phyloP scores from a whole-genome alignment of 2,113 vertebrate genomes.

The Ploceus nigricollis region DNA sequence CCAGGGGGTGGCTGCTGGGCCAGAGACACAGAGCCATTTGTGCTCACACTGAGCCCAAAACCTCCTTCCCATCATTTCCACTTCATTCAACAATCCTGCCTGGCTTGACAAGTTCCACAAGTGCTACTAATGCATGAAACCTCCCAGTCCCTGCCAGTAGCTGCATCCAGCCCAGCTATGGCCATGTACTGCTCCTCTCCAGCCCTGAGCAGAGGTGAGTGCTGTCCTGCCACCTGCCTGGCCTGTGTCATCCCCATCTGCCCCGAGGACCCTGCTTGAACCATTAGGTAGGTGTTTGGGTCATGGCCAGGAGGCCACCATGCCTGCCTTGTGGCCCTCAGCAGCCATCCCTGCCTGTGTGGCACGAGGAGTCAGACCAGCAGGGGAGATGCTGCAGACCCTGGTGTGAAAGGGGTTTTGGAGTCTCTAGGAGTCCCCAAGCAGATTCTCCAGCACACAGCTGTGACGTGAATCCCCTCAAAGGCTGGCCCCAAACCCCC shows the following conservation, averaged over 20 bases:
- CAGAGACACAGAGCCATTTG: neutral
- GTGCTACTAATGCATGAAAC: accelerated
- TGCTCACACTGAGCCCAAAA: neutral
- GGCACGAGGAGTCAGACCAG: neutral
- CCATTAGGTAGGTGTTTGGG: neutral
- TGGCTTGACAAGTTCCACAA: neutral
- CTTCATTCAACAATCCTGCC: neutral
- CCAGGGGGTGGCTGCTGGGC: neutral
- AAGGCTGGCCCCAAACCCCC: neutral
- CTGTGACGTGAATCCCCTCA: neutral
- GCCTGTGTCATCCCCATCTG: neutral
- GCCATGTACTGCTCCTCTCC: neutral
- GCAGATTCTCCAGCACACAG: neutral
- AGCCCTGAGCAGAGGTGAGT: neutral
- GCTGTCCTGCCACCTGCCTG: neutral
- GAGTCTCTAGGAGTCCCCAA: neutral
- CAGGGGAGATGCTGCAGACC: neutral
- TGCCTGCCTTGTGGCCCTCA: accelerated
- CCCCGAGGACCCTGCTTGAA: accelerated
- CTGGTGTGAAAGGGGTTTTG: neutral
- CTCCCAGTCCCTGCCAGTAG: neutral
- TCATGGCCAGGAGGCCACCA: neutral
- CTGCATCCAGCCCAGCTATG: neutral
- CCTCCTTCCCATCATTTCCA: neutral
- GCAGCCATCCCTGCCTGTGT: neutral